A percentile compares a stretch with the other conserved stretches of the same genome.
These are phyloP conservation scores for Penaeus chinensis DNA, from an alignment of 1,140 invertebrate species.

Conservation along the genomic window DNA sequence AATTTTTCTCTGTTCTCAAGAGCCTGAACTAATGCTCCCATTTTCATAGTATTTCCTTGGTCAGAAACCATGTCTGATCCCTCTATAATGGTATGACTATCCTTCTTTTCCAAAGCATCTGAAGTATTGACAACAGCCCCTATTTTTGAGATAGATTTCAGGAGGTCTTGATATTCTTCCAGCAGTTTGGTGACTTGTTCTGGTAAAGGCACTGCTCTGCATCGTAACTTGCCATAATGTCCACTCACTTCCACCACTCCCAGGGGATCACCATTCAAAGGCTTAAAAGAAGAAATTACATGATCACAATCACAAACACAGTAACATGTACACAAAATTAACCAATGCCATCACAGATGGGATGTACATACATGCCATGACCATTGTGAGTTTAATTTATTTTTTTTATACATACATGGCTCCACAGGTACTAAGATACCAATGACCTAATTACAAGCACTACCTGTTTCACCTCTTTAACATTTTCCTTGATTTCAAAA, in stretches of 20 bases:
- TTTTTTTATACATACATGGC: no score
- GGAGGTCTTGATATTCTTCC: constrained; percentile 73
- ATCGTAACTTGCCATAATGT: constrained; percentile 72
- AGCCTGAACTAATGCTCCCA: constrained; percentile 27
- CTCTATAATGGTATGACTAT: neutral
- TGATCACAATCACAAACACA: neutral
- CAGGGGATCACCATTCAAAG: constrained; percentile 64
- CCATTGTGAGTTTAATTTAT: no score
- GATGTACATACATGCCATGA: no score
- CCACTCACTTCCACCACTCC: constrained; percentile 69
- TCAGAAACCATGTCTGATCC: neutral
- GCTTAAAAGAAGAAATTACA: constrained; percentile 17
- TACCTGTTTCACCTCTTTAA: no score
- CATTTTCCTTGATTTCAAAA: no score
- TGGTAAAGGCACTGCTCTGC: constrained; percentile 83
- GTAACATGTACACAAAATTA: neutral
- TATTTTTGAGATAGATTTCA: constrained; percentile 72
- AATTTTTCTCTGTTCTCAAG: constrained; percentile 47
- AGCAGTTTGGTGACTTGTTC: constrained; percentile 79
- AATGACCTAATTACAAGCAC: no score
- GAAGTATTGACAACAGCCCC: constrained; percentile 26
- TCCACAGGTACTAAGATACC: no score
- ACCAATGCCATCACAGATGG: no score
- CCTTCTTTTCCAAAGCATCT: neutral
- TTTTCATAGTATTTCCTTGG: constrained; percentile 20